Base-by-base conservation (phyloP, 2,888 invertebrate species). In the Ferdinandea cuprea region DNA sequence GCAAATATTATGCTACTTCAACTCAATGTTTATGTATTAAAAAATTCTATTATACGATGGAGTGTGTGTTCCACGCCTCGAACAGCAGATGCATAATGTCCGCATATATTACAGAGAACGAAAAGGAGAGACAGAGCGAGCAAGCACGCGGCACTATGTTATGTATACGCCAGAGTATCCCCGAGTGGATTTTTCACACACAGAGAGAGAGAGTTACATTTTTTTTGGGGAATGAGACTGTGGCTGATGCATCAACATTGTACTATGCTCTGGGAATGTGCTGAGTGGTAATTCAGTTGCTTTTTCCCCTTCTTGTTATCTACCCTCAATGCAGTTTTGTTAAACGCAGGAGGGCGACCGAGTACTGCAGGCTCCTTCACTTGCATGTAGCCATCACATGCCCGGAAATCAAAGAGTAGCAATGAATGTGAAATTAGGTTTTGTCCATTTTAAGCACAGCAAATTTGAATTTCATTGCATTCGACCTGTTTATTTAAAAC, bases 1-100 rank as follows among this genome's bases (percentile, higher is more conserved):
- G 76, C 69, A 81, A 81, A 81, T 76, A 81, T 81, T 76, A 69
- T 81, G 69, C 80, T 76, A 81, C 80, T 81, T 65, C 80, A 81
- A 76, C 80, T 71, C 80, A 80, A 69, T 81, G 76, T 81, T 81
- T 80, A 76, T 81, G 76, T 81, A 81, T 81, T 76, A 78, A 76
- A 81, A 81, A 81, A 81, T 59, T 81, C 80, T 76, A 80, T 76
- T 80, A 76, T 59, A 15, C 71, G 35, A 59, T n/a, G 46, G 37
- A 44, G 69, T 48, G 25, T 48, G 30, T 48, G 58, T 9, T 58
- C 40, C 46, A 52, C 56, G 50, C 48, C 68, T 54, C 37, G 50
- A 37, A 73, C 32, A 42, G 74, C 58, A 71, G 44, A 54, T 76
- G 48, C 65, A 81, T 66, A 71, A 71, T 71, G 65, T 65, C 58